These are phyloP conservation scores for Neocrepidodera transversa DNA, from an alignment of 2,888 invertebrate genomes.

Conservation along the genomic window DNA sequence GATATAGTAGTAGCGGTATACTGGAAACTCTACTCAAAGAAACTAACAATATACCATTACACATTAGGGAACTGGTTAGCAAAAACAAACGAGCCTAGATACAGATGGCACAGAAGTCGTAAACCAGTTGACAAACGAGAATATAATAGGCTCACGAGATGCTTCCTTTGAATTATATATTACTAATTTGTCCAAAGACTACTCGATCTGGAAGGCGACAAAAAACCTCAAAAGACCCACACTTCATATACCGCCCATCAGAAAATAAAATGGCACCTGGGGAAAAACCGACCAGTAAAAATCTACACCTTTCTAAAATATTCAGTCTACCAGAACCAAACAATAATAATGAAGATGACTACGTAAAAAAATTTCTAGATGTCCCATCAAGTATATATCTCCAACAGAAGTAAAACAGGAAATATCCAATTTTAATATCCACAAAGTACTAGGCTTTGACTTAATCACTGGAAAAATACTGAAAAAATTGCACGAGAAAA, in stretches of 20 bases:
- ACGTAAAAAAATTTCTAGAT: not conserved
- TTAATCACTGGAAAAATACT: not conserved
- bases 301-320: slow-evolving; percentile 2
- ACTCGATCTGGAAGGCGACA: not conserved
- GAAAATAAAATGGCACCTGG: slow-evolving; percentile 1
- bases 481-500: not conserved
- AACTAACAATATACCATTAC: not conserved
- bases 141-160: slow-evolving; percentile 2
- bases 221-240: not conserved
- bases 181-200: not conserved
- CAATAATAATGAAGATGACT: not conserved
- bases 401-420: not conserved
- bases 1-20: no score
- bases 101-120: slow-evolving; percentile 2
- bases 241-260: slow-evolving; percentile 1
- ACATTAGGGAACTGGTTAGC: slow-evolving; percentile 4
- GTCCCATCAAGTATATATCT: not conserved
- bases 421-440: not conserved
- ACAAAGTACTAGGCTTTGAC: not conserved
- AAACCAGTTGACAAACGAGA: slow-evolving; percentile 1
- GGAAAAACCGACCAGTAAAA: slow-evolving; percentile 2
- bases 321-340: not conserved
- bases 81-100: not conserved
- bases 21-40: not conserved
- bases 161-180: not conserved